Evolutionary conservation across 2,113 vertebrate genomes (phyloP), one percentile per base, ranked within the genome.

Genomic region (Grus americana): DNA sequence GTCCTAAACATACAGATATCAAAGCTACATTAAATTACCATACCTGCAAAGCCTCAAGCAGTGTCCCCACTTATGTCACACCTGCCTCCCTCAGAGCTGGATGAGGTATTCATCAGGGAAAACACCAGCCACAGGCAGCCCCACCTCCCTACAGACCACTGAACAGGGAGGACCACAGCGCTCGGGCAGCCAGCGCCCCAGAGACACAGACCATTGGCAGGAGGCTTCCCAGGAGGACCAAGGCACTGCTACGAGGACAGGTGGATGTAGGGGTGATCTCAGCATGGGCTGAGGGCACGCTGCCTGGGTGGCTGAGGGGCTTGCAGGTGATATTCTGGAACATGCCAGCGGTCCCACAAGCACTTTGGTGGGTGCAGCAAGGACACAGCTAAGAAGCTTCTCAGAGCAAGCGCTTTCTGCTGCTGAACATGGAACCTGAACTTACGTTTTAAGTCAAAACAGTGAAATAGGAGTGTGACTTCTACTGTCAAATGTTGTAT

Each of bases 281-380:
- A 42, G 67, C 42, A 30, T 1, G 5, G 26, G 20, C 50, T 27
- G 15, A 63, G 27, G 30, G n/a, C 47, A 30, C 9, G 1, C 32
- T 34, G 17, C 46, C 34, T 57, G 17, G 24, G 3, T 5, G 15
- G 4, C 8, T 14, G 26, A 8, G 6, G 6, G 21, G 16, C 15
- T 36, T 40, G 16, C 34, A 57, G 49, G 23, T 20, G 6, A 36
- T 18, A 7, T 6, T 70, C 63, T 23, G 10, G 5, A 55, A 57
- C 4, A 52, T 6, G 2, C 11, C 40, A 62, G 15, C 4, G 2
- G 32, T 26, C 32, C 40, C 11, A 2, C 26, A 80, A 12, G 23
- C 2, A 1, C 29, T 47, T 42, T 3, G 0, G 12, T 27, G 14
- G 16, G 10, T 40, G 6, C 55, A 54, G 16, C 1, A 1, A 9